A percentile compares a stretch with the other conserved stretches of the same genome.
Evolutionary conservation across 2,113 vertebrate genomes (phyloP).

Genomic region (Tauraco erythrolophus): DNA sequence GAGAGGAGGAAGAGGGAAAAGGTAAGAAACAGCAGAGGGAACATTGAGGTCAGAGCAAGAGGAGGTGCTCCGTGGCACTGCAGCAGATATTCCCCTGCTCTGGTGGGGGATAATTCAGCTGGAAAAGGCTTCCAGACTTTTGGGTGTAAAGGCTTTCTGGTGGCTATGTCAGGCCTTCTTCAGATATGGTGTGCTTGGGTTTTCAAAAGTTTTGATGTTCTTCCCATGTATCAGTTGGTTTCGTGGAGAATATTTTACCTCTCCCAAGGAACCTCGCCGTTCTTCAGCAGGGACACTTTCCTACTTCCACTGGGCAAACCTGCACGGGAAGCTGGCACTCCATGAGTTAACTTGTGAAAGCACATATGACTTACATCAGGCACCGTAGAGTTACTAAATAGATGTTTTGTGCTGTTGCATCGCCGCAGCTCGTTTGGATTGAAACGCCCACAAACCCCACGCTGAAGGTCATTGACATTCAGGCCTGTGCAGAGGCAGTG

Average conservation of each 20-base stretch:
- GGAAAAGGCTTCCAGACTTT: not conserved
- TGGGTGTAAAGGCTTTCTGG: not conserved
- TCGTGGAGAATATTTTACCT: not conserved
- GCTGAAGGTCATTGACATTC: constrained; percentile 90
- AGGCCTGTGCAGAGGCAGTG: constrained; percentile 79
- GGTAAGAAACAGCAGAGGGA: not conserved
- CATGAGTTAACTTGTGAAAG: fast-evolving
- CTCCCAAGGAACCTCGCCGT: not conserved
- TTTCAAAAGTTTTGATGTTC: not conserved
- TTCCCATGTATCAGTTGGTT: not conserved
- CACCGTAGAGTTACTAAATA: not conserved
- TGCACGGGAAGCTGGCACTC: not conserved
- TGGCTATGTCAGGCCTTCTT: not conserved
- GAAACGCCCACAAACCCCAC: constrained; percentile 93
- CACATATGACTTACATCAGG: not conserved
- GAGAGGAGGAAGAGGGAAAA: not conserved
- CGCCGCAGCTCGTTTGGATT: constrained; percentile 89
- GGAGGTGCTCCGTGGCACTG: not conserved
- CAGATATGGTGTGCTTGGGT: not conserved
- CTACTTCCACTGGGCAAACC: not conserved
- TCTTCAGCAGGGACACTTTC: not conserved
- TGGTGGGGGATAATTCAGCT: not conserved
- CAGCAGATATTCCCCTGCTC: not conserved
- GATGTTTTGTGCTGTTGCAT: not conserved
- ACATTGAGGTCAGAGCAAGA: fast-evolving